Percentiles rank a stretch among this genome's conserved stretches.
phyloP scores from a whole-genome alignment of 1,140 invertebrate genomes.

The Drosophila tsacasi region DNA sequence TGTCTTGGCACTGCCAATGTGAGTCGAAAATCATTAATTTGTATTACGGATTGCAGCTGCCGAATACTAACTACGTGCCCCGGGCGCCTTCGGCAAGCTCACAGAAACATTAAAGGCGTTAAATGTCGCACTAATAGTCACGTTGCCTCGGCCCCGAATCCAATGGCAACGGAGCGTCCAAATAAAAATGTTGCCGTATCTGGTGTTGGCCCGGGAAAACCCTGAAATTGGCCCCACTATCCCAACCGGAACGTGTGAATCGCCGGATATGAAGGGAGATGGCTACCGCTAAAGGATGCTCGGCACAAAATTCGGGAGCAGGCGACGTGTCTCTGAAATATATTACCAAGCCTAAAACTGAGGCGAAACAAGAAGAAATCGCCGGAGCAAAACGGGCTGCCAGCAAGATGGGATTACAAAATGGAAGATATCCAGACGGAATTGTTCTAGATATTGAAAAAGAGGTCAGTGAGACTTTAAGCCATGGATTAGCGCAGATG shows the following conservation, averaged over 20 bases:
- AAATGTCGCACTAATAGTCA: constrained; percentile 60
- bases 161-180: constrained; percentile 23
- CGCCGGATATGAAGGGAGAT: constrained; percentile 18
- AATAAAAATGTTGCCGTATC: constrained; percentile 41
- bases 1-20: constrained; percentile 21
- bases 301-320: constrained; percentile 4
- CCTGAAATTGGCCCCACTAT: constrained; percentile 40
- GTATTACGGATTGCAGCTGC: constrained; percentile 43
- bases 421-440: constrained; percentile 30
- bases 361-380: constrained; percentile 23
- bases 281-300: background rate
- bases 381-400: constrained; percentile 23
- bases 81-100: constrained; percentile 24
- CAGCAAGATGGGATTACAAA: constrained; percentile 37
- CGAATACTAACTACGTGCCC: constrained; percentile 55
- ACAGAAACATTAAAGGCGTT: constrained; percentile 39
- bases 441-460: constrained; percentile 41
- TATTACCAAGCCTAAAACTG: constrained; percentile 31
- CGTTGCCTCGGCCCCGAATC: constrained; percentile 26
- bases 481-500: background rate
- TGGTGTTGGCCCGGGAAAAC: constrained; percentile 16
- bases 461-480: background rate
- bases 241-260: constrained; percentile 44
- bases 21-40: constrained; percentile 48
- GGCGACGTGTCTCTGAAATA: constrained; percentile 41